Percentiles rank a stretch among this genome's conserved stretches.
Conservation (phyloP, 2,888 invertebrate genomes). For the Perithous albicinctus region DNA sequence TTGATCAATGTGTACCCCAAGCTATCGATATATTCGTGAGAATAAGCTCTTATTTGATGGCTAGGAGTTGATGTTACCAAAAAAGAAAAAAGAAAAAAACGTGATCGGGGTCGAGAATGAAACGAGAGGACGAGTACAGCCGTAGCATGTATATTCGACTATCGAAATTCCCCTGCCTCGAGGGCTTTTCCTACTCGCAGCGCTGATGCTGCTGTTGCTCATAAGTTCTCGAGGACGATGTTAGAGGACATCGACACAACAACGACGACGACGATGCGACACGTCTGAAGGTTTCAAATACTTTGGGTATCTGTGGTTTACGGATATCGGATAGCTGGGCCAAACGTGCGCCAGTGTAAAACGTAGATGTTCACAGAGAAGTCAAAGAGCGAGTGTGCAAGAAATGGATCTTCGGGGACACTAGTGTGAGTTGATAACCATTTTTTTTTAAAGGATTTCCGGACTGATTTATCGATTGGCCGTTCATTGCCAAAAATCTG, state of each 20-base stretch:
- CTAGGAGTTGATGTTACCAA: not conserved
- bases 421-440: too few species aligned
- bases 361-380: not conserved
- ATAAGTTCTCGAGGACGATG: constrained; percentile 27
- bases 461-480: too few species aligned
- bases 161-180: constrained; percentile 49
- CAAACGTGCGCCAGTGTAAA: constrained; percentile 11
- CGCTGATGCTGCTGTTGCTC: not conserved
- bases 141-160: too few species aligned
- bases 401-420: not conserved
- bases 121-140: constrained; percentile 36
- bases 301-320: constrained; percentile 55
- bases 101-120: constrained; percentile 55
- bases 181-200: constrained; percentile 36
- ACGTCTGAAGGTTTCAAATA: constrained; percentile 43
- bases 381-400: not conserved
- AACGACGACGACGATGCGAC: constrained; percentile 33
- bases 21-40: not conserved
- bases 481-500: too few species aligned
- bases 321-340: constrained; percentile 41
- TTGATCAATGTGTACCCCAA: not conserved
- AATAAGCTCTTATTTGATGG: not conserved
- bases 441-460: too few species aligned
- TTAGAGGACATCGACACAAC: constrained; percentile 27
- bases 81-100: constrained; percentile 37